A percentile compares a stretch with the other conserved stretches of the same genome.
phyloP scores from a whole-genome alignment of 2,797 vertebrate genomes.

The Tangara arthus region DNA sequence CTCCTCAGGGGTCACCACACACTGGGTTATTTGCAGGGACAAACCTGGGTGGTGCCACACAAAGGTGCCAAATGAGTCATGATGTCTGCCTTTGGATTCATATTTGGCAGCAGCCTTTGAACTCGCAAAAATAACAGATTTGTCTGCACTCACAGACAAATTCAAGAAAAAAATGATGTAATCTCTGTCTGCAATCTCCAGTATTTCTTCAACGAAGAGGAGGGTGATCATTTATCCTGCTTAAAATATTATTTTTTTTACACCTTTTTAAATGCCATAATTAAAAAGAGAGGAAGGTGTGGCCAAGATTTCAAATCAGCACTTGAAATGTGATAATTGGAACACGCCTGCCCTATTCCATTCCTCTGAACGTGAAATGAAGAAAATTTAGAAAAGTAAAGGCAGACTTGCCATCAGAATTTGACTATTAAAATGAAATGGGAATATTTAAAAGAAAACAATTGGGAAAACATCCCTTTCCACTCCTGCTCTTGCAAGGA shows the following conservation, averaged over 20 bases:
- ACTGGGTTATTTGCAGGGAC: background rate
- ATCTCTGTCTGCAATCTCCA: background rate
- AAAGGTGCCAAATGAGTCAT: background rate
- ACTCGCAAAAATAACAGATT: background rate
- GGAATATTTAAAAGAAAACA: background rate
- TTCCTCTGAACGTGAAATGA: rapidly evolving
- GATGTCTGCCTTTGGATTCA: background rate
- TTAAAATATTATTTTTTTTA: background rate
- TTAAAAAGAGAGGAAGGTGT: background rate
- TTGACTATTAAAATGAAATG: background rate
- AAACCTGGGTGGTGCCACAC: background rate
- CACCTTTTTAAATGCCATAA: background rate
- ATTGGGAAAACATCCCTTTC: background rate
- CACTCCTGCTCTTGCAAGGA: background rate
- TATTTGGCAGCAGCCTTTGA: background rate
- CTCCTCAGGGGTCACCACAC: background rate
- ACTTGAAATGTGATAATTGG: background rate
- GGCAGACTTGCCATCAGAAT: background rate
- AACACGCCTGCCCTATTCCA: background rate
- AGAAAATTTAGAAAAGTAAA: background rate
- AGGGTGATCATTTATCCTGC: background rate
- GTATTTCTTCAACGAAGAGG: background rate
- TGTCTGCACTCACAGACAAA: background rate
- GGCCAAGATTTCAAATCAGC: background rate
- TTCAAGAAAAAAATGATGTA: background rate